A percentile compares a stretch with the other conserved stretches of the same genome.
Conservation (phyloP, 2,888 invertebrate species). For the Limulus polyphemus region DNA sequence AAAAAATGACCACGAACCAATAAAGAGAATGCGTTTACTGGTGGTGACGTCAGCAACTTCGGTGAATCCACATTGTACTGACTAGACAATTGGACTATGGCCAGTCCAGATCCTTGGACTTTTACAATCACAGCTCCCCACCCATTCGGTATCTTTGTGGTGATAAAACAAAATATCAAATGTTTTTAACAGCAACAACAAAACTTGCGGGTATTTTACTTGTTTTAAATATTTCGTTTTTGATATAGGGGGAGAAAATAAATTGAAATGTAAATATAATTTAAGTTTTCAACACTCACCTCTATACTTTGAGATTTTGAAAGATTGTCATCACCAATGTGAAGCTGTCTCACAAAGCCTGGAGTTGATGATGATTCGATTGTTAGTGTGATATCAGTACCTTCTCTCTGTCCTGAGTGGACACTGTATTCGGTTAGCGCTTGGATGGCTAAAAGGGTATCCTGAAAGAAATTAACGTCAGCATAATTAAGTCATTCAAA, state of each 20-base stretch:
- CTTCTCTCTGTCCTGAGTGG: conserved; percentile 68
- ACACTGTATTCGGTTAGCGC: conserved; percentile 81
- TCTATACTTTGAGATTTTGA: conserved; percentile 64
- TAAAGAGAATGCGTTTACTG: conserved; percentile 64
- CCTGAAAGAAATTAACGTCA: conserved; percentile 40
- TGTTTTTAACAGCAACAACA: no score
- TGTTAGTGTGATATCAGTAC: conserved; percentile 60
- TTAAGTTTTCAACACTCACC: conserved; percentile 37
- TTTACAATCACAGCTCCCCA: conserved; percentile 90
- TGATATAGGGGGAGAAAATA: no score
- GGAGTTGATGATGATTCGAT: conserved; percentile 71
- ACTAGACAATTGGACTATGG: conserved; percentile 81
- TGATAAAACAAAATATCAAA: background rate
- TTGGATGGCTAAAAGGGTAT: conserved; percentile 74
- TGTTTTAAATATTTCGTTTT: no score
- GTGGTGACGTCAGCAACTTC: conserved; percentile 71
- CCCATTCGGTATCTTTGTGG: conserved; percentile 65
- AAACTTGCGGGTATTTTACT: no score
- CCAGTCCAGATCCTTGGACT: conserved; percentile 85
- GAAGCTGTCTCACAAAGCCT: conserved; percentile 41
- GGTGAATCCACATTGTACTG: conserved; percentile 79
- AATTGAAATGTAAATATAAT: no score
- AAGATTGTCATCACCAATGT: conserved; percentile 51
- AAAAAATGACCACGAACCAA: conserved; percentile 58
- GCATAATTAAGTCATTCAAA: no score